phyloP scores from a whole-genome alignment of 2,888 invertebrate species.

The Epicampocera succincta region DNA sequence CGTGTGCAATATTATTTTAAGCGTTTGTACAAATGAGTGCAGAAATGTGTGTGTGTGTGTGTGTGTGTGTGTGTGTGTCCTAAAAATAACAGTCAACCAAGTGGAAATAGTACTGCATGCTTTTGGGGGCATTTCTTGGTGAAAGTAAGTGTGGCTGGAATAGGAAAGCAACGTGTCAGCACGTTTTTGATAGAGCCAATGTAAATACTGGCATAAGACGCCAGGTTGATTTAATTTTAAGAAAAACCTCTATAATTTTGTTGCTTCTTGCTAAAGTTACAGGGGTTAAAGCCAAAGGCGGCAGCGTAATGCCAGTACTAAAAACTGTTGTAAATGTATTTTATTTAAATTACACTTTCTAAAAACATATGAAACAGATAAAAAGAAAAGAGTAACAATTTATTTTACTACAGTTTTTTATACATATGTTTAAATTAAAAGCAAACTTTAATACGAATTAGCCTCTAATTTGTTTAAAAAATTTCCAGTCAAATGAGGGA shows the following conservation, averaged over 20 bases:
- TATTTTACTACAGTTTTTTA: too few species aligned
- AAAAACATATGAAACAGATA: too few species aligned
- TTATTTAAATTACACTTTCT: too few species aligned
- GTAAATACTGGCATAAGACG: slow-evolving; percentile 18
- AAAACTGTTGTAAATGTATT: too few species aligned
- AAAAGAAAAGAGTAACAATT: not conserved
- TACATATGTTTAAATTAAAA: too few species aligned
- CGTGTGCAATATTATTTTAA: too few species aligned
- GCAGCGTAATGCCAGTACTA: too few species aligned
- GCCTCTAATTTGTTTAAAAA: too few species aligned
- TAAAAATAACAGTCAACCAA: not conserved
- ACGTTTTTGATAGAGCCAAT: slow-evolving; percentile 51
- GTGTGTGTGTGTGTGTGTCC: not conserved
- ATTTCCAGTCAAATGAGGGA: too few species aligned
- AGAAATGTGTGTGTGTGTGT: not conserved
- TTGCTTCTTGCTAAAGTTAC: slow-evolving; percentile 14
- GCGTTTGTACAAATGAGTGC: too few species aligned
- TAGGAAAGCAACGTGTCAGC: slow-evolving; percentile 33
- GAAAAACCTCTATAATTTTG: slow-evolving; percentile 1
- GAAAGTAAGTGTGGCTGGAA: slow-evolving; percentile 34
- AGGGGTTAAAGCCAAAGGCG: slow-evolving; percentile 8
- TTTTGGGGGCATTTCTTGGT: slow-evolving; percentile 43
- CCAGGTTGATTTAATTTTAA: slow-evolving; percentile 44
- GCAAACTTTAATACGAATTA: too few species aligned
- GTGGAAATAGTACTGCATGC: slow-evolving; percentile 41